Evolutionary conservation across 2,888 invertebrate genomes (phyloP), one percentile per base, ranked within the genome.

Genomic region (Drosophila sordidula): DNA sequence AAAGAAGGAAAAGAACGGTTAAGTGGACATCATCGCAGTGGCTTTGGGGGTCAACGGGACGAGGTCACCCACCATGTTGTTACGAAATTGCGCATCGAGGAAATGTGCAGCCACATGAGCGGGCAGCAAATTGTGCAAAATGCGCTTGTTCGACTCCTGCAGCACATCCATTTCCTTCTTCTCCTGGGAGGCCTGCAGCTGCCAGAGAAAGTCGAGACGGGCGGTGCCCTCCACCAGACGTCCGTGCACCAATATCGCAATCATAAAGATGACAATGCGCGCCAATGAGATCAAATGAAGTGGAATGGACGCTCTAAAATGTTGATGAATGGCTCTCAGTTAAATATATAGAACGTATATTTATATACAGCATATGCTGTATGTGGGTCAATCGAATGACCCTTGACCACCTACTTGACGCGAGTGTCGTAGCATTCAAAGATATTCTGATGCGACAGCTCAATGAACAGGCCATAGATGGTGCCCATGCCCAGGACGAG

Each of bases 81-180:
- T 97, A 79, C 96, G 94, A 92, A 97, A 96, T 93, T 97, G 97
- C 91, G 96, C 96, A 93, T 98, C 97, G 79, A 98, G 93, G 92
- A 98, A 98, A 93, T 98, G 97, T 39, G 96, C 96, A 57, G 98
- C 98, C 39, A 98, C 98, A 93, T 98, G 98, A 55, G 97, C 96
- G 26, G 98, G 98, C 61, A 98, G 93, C 75, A 98, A 93, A 93
- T 98, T 98, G 93, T 97, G 97, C 58, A 98, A 92, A 88, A 98
- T 97, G 89, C 97, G 94, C 91, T 96, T 95, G 92, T 98, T 98
- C 78, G 97, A 97, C 93, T 96, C 95, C 93, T 96, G 98, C 71
- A 98, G 92, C n/a, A 97, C 96, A 83, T 97, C 97, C 97, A 98
- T 97, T 91, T 97, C 98, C 55, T 96, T 94, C 92, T 97, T 97